Percentiles rank a stretch among this genome's conserved stretches.
Evolutionary conservation across 1,140 invertebrate genomes (phyloP).

Genomic region (Battus philenor): DNA sequence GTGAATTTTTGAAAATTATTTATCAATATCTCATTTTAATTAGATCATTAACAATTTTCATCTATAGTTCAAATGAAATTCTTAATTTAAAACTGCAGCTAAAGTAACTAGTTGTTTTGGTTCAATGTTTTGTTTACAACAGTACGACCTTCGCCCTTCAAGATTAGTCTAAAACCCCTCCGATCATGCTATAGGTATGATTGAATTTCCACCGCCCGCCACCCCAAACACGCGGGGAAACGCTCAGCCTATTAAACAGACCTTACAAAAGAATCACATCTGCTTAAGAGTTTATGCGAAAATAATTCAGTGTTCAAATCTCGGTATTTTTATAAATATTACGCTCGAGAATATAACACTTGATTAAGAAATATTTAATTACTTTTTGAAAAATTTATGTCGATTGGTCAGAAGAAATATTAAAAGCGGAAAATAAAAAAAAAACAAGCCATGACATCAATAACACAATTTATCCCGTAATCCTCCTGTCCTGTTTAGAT

Average conservation of each 20-base stretch:
- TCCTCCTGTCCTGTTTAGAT: too few species aligned
- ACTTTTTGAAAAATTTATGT: too few species aligned
- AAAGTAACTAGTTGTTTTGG: background rate
- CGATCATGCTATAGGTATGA: slow-evolving; percentile 24
- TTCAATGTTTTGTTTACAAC: slow-evolving; percentile 16
- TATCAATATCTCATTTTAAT: slow-evolving; percentile 19
- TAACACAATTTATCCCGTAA: too few species aligned
- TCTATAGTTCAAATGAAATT: background rate
- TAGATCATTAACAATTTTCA: background rate
- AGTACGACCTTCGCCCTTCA: slow-evolving; percentile 13
- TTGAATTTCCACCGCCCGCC: slow-evolving; percentile 26
- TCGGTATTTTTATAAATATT: too few species aligned
- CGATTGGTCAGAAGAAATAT: too few species aligned
- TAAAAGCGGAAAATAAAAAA: too few species aligned
- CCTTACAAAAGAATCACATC: background rate
- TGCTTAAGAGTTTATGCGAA: background rate
- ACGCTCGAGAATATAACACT: too few species aligned
- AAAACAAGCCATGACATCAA: too few species aligned
- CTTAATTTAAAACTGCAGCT: background rate
- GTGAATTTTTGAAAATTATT: slow-evolving; percentile 1
- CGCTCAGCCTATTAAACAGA: background rate
- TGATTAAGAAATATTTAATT: too few species aligned
- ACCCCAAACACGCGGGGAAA: slow-evolving; percentile 8
- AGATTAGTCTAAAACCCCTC: slow-evolving; percentile 23
- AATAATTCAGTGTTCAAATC: too few species aligned